phyloP scores from a whole-genome alignment of 2,113 vertebrate genomes.

The Bathybates hornii region DNA sequence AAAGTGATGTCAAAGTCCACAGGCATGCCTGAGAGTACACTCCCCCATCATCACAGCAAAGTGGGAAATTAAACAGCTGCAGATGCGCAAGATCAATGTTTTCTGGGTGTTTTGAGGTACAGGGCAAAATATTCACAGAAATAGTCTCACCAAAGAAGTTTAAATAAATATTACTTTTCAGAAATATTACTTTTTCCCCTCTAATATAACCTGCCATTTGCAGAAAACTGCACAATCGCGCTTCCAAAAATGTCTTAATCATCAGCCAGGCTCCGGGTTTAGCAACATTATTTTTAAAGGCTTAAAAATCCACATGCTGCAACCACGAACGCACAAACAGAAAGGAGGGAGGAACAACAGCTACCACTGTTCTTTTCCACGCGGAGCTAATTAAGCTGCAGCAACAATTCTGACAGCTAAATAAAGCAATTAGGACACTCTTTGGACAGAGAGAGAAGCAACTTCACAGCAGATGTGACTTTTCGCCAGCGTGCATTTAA shows the following conservation, averaged over 20 bases:
- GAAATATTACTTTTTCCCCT: background rate
- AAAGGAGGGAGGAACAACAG: background rate
- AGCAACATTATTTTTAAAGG: background rate
- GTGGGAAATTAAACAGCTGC: background rate
- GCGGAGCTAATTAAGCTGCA: conserved; percentile 30
- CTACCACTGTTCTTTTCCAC: background rate
- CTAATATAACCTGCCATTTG: background rate
- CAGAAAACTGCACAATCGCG: background rate
- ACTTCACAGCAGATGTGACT: background rate
- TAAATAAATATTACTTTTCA: background rate
- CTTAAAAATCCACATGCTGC: background rate
- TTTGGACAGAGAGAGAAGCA: background rate
- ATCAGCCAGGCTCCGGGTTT: background rate
- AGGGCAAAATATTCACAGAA: background rate
- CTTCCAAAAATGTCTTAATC: background rate
- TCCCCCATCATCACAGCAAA: background rate
- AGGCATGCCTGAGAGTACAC: background rate
- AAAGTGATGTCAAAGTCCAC: background rate
- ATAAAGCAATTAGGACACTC: conserved; percentile 42
- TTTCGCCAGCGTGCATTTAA: background rate
- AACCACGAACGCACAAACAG: background rate
- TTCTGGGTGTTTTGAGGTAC: background rate
- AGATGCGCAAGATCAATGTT: rapidly evolving
- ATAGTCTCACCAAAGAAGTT: background rate
- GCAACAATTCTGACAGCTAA: conserved; percentile 39